Evolutionary conservation across 2,113 vertebrate genomes (phyloP), one percentile per base, ranked within the genome.

Genomic region (Ceyx cyanopectus): DNA sequence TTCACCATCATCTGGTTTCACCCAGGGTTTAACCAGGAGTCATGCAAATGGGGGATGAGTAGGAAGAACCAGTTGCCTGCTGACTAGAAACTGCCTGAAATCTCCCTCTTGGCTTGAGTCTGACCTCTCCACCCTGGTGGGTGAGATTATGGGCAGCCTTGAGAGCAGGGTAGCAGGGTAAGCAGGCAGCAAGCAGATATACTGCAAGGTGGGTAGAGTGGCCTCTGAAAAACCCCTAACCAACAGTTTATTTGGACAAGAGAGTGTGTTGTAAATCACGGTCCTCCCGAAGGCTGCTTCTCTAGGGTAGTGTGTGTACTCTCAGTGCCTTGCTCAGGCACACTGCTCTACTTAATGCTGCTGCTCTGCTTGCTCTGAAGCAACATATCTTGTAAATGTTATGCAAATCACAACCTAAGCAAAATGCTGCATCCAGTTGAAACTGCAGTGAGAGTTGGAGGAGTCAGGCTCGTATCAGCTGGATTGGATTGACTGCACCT

Each of bases 401-500:
- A 78, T 67, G 84, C 89, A 95, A 92, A 95, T 92, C 91, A 95
- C 41, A 73, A 74, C 9, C 18, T 41, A 51, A 58, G 73, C n/a
- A 89, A 72, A 83, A 73, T 54, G 46, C 77, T 29, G 74, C 81
- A 87, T 66, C 58, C 19, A 2, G 60, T 58, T 91, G 87, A 82
- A 91, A 58, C 63, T 60, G 75, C 74, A 70, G n/a, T 5, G 62
- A 76, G 78, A 80, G 34, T 57, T 82, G 51, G 67, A 50, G 57
- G 54, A 92, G 51, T 46, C 29, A 32, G 26, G 69, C 50, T 92
- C 75, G n/a, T 63, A 54, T 73, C 48, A 68, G 69, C 84, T 50
- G 7, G 62, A 46, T 4, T 46, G 30, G 41, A 79, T 45, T 87
- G 86, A 66, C 57, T 68, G 74, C 0, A 5, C 5, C 51, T 68